Evolutionary conservation across 2,888 invertebrate species (phyloP).

Genomic region (Synanthedon myopaeformis): DNA sequence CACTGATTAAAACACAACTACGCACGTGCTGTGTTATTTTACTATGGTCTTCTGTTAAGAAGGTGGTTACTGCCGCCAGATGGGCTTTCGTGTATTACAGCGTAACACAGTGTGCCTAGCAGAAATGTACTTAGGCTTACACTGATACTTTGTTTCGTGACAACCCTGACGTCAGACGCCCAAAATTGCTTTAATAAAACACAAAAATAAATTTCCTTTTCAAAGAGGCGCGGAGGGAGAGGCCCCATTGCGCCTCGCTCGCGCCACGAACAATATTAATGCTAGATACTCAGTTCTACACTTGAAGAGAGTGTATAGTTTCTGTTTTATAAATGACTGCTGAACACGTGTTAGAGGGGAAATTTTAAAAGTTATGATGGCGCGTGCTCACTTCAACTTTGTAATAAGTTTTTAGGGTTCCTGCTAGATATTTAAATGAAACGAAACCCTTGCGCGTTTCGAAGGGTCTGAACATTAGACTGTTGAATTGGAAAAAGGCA

Average conservation of each 20-base stretch:
- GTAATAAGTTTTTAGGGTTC: too few species aligned
- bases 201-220: conserved; percentile 43
- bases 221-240: conserved; percentile 15
- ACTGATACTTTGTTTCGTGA: conserved; percentile 3
- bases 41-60: too few species aligned
- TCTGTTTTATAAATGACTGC: background rate
- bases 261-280: conserved; percentile 8
- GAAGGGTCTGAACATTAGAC: too few species aligned
- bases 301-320: background rate
- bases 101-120: too few species aligned
- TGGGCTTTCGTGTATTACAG: too few species aligned
- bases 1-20: too few species aligned
- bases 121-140: too few species aligned
- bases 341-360: background rate
- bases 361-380: background rate
- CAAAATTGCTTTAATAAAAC: conserved; percentile 49
- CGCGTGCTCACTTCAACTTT: background rate
- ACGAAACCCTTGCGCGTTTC: too few species aligned
- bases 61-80: too few species aligned
- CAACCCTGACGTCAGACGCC: conserved; percentile 21
- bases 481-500: too few species aligned
- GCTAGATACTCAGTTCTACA: conserved; percentile 8
- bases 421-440: too few species aligned
- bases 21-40: too few species aligned
- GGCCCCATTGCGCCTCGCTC: background rate